These are phyloP conservation scores for Pyxicephalus adspersus DNA, from an alignment of 2,113 vertebrate species.

Conservation along the genomic window DNA sequence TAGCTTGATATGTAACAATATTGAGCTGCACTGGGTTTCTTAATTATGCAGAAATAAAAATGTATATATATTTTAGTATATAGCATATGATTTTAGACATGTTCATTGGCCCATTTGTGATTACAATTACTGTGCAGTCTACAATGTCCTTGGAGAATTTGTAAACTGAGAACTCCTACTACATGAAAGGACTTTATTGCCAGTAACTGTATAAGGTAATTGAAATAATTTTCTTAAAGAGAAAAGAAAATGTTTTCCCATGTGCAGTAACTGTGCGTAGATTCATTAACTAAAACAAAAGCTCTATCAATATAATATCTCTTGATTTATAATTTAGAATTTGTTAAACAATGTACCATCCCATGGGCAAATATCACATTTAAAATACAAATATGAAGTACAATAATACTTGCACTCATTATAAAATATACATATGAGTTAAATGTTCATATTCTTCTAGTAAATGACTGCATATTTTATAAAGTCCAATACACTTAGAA, in stretches of 20 bases:
- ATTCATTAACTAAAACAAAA: conserved; percentile 48
- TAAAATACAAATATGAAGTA: conserved; percentile 3
- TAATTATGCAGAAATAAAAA: no score
- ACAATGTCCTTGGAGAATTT: conserved; percentile 32
- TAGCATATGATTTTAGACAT: neutral
- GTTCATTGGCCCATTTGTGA: neutral
- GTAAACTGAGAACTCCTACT: conserved; percentile 29
- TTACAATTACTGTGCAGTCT: conserved; percentile 9
- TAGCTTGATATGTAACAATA: no score
- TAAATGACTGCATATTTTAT: neutral
- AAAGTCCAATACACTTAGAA: neutral
- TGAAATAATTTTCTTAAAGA: conserved; percentile 44
- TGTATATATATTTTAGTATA: no score
- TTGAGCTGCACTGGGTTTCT: no score
- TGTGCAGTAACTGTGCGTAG: conserved; percentile 43
- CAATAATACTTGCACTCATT: neutral
- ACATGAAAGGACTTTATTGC: conserved; percentile 37
- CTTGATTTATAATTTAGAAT: conserved; percentile 37
- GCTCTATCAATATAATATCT: conserved; percentile 28
- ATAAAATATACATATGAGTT: neutral
- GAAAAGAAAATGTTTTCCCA: conserved; percentile 46
- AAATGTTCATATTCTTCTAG: neutral
- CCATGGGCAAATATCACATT: conserved; percentile 12
- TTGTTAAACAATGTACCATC: conserved; percentile 35
- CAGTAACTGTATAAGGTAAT: conserved; percentile 50